Conservation (phyloP, 2,113 vertebrate species). For the Polyodon spathula region DNA sequence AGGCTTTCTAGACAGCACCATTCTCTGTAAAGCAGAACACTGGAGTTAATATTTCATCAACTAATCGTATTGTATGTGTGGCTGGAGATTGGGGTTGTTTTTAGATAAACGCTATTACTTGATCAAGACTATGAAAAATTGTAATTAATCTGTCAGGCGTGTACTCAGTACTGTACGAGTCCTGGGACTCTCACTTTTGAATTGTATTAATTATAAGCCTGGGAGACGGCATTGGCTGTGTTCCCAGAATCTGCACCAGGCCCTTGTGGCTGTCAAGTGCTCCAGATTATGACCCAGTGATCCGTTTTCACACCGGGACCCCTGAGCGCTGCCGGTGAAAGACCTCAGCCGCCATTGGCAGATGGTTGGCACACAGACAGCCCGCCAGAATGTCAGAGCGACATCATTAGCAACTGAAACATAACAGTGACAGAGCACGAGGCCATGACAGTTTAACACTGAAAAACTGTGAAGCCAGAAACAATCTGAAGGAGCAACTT, state of each 20-base stretch:
- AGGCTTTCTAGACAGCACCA: too few species aligned
- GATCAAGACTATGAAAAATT: too few species aligned
- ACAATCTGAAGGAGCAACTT: background rate
- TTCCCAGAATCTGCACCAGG: conserved; percentile 21
- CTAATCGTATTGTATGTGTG: too few species aligned
- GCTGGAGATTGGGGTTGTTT: too few species aligned
- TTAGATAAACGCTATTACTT: too few species aligned
- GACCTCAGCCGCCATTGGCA: conserved; percentile 13
- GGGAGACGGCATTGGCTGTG: conserved; percentile 15
- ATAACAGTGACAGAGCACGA: conserved; percentile 17
- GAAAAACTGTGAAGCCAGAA: background rate
- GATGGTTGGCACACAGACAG: conserved; percentile 33
- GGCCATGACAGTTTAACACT: conserved; percentile 5
- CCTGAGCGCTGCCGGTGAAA: conserved; percentile 28
- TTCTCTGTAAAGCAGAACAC: too few species aligned
- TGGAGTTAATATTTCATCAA: too few species aligned
- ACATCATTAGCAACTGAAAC: conserved; percentile 13
- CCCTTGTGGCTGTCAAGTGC: conserved; percentile 30
- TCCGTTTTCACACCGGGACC: conserved; percentile 25
- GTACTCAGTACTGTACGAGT: background rate
- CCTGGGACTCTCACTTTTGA: background rate
- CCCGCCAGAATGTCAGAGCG: conserved; percentile 16
- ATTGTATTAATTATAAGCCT: background rate
- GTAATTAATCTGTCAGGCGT: background rate
- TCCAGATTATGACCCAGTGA: conserved; percentile 35